phyloP scores from a whole-genome alignment of 2,888 invertebrate species.

The Cheilosia grossa region DNA sequence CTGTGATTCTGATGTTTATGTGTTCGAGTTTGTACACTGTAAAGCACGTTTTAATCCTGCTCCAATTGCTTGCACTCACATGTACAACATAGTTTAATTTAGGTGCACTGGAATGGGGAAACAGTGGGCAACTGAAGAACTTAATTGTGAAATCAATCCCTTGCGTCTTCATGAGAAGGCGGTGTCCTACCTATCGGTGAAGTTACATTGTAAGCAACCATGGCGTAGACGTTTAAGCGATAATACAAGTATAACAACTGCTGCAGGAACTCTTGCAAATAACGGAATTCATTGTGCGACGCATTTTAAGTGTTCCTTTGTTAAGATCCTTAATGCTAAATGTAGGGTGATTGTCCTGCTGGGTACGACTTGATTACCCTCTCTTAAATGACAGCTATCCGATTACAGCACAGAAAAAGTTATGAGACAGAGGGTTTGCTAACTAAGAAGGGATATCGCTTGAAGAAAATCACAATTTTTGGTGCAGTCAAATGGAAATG shows the following conservation, averaged over 20 bases:
- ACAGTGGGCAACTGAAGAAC: conserved; percentile 32
- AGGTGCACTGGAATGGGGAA: neutral
- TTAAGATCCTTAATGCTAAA: conserved; percentile 49
- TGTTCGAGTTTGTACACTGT: conserved; percentile 1
- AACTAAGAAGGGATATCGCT: neutral
- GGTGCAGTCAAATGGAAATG: conserved; percentile 15
- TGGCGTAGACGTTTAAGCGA: conserved; percentile 14
- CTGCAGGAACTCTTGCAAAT: conserved; percentile 15
- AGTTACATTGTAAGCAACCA: conserved; percentile 19
- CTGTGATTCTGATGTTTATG: conserved; percentile 34
- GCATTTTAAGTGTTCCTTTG: conserved; percentile 54
- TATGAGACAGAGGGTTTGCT: conserved; percentile 1
- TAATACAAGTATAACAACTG: conserved; percentile 7
- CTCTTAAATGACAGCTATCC: conserved; percentile 33
- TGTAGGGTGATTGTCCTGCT: conserved; percentile 54
- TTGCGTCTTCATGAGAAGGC: conserved; percentile 13
- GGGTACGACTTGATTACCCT: conserved; percentile 29
- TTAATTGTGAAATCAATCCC: conserved; percentile 58
- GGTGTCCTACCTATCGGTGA: neutral
- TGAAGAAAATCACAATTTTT: conserved; percentile 9
- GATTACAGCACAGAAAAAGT: conserved; percentile 34
- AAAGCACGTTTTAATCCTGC: conserved; percentile 24
- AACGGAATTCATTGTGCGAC: conserved; percentile 30
- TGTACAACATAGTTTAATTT: conserved; percentile 33
- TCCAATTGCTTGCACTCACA: conserved; percentile 23